These are phyloP conservation scores for Netelia fuscicornis DNA, from an alignment of 2,888 invertebrate species.

Conservation along the genomic window DNA sequence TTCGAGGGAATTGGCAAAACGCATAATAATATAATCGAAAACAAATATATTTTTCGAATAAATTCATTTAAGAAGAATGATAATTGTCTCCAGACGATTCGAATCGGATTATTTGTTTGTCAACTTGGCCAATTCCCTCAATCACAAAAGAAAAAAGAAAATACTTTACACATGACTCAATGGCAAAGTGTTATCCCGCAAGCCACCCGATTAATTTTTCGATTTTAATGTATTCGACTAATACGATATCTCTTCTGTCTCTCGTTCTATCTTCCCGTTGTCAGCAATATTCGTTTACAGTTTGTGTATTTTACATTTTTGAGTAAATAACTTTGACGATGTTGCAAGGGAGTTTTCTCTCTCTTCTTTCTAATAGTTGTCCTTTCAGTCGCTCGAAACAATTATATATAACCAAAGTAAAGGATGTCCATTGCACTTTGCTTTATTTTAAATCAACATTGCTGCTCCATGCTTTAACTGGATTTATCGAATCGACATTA, in stretches of 20 bases:
- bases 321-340: slow-evolving; percentile 34
- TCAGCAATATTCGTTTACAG: slow-evolving; percentile 6
- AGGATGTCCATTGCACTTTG: too few relatives aligned
- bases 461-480: too few relatives aligned
- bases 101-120: background rate
- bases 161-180: background rate
- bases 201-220: slow-evolving; percentile 32
- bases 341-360: slow-evolving; percentile 9
- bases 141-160: background rate
- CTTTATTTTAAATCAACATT: too few relatives aligned
- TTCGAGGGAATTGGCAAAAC: background rate
- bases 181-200: background rate
- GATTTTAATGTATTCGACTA: slow-evolving; percentile 52
- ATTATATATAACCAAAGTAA: too few relatives aligned
- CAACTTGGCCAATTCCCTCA: background rate
- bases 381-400: too few relatives aligned
- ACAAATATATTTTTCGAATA: background rate
- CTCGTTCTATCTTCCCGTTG: slow-evolving; percentile 74
- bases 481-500: too few relatives aligned
- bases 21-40: background rate
- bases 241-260: slow-evolving; percentile 72
- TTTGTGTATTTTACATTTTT: slow-evolving; percentile 8
- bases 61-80: background rate
- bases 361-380: background rate
- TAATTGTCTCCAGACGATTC: background rate